Base-by-base conservation (phyloP, 1,140 invertebrate species). In the Macrosteles quadrilineatus region DNA sequence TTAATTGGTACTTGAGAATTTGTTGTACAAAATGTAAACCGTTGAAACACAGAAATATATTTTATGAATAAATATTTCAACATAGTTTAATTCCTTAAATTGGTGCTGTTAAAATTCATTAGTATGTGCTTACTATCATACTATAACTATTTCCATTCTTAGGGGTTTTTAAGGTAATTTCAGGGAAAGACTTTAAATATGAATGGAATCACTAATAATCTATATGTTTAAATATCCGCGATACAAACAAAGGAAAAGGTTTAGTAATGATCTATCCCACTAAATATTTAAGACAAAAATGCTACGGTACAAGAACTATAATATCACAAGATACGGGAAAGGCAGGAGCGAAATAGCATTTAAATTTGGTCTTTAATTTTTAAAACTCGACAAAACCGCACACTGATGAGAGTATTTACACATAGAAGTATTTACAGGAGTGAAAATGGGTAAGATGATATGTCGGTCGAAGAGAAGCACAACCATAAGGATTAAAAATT, bases 301-400 rank as follows among this genome's bases (percentile, higher is more conserved):
- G 9, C n/a, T 32, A 36, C 31, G 14, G 21, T 14, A 32, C 6
- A 14, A 63, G n/a, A 32, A 29, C 29, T 25, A 3, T 6, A 63
- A 32, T 63, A 63, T 63, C 59, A 63, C 59, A 63, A 32, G 59
- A 63, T n/a, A 63, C 55, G 59, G 59, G 59, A 63, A 63, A 63
- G 59, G 59, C 59, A 63, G 29, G 29, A 63, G 31, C 31, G 27
- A 19, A 32, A 32, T 19, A n/a, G 17, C 17, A n/a, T 57, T 21
- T 63, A 14, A 63, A 29, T 11, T 32, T 63, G 59, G 31, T 63
- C 23, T 59, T 59, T 59, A n/a, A 29, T 27, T 29, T 59, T 14
- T 4, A 17, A 50, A 19, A 11, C 14, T 21, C n/a, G 14, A 17
- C 14, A 19, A 50, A 21, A 50, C 17, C 4, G 47, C 47, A 50